Base-by-base conservation (phyloP, 2,888 invertebrate genomes). In the Apamea crenata region DNA sequence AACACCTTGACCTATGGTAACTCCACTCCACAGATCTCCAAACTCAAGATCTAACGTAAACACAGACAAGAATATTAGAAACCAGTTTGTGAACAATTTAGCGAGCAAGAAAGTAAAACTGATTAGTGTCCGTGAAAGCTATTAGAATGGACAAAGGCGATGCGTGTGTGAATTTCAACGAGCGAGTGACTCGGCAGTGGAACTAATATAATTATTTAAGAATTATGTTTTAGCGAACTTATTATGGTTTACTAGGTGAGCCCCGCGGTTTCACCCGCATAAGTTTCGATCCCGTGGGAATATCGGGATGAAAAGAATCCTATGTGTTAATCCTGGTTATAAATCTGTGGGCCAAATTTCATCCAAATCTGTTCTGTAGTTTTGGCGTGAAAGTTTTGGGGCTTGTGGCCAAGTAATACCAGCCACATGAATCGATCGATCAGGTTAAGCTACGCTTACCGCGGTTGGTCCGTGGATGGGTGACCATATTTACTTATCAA, bases 71-170 rank as follows among this genome's bases (percentile, higher is more conserved):
- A 70, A 32, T 14, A 77, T 61, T 69, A 78, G 78, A 78, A 78
- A 85, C 77, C 2, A n/a, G 81, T 83, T 73, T 56, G 40, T 47
- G 18, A 82, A 77, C 75, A 76, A 76, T 72, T 80, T 77, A 77
- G 74, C 59, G 47, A 36, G 50, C 32, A 85, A 61, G 87, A 88
- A 88, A 87, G 83, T 85, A 86, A 86, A 83, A 77, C 69, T 74
- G 68, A 73, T 76, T 47, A 69, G 56, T 71, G 56, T 71, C 50
- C 68, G 74, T 79, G 88, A 87, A 87, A 87, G 83, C 47, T 75
- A 83, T 78, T 85, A 71, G 12, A 73, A n/a, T 81, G 59, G 77
- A 81, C 86, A 85, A 79, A 81, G 36, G 50, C 56, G 47, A 40
- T 72, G 81, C 76, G 70, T 85, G 78, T 80, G 83, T 72, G 77